Base-by-base conservation (phyloP, 1,140 invertebrate species). In the Drosophila grimshawi region DNA sequence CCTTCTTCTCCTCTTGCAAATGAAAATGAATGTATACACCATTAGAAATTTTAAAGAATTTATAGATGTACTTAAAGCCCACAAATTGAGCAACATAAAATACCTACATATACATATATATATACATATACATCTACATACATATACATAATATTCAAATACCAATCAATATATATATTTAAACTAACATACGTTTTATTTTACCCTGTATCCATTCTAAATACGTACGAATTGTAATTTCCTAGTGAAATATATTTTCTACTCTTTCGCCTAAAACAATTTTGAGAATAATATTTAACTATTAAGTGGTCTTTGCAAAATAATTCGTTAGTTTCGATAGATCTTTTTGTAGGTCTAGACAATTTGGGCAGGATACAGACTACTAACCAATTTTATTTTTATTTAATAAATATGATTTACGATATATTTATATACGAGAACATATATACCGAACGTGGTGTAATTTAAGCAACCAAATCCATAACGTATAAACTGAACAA, bases 41-140 rank as follows among this genome's bases (percentile, higher is more conserved):
- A 88, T 71, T 88, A 89, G 80, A 80, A 80, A 80, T 83, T 88
- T 74, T 80, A 88, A 88, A 80, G 83, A 88, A 88, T 88, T 88
- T 88, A 88, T 88, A 88, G 85, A 83, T 80, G 82, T 86, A 86
- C 76, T 78, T 78, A 72, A 61, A 60, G 48, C 61, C 86, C 73
- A 72, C 52, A 75, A 33, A 73, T 32, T 49, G 49, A 19, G 39
- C 52, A 78, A 62, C 27, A 62, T 62, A 32, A 46, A 46, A 65
- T 53, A 66, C 35, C 67, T 30, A 76, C 53, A 32, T 55, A 63
- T 61, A 66, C 65, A 53, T 30, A 73, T 37, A 64, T 27, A 63
- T 60, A 66, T 35, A 11, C 33, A 57, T 66, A 51, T 49, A 46
- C 27, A 61, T 11, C 11, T 52, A 43, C 53, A 37, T 32, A 62